Percentiles rank a stretch among this genome's conserved stretches.
Evolutionary conservation across 1,140 invertebrate species (phyloP).

Genomic region (Zaprionus camerounensis): DNA sequence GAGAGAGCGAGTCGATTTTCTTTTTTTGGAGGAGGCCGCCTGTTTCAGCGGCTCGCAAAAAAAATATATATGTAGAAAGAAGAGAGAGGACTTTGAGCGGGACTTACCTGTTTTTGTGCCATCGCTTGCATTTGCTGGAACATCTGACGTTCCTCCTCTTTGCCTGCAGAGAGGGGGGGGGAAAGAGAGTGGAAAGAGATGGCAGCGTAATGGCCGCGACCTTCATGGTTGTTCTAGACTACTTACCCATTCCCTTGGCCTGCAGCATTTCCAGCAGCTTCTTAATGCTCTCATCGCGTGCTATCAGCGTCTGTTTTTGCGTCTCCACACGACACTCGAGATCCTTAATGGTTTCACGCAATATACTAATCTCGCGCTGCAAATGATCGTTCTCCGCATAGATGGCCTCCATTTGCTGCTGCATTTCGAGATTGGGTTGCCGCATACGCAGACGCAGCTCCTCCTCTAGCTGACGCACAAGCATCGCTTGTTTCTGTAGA

Average conservation of each 20-base stretch:
- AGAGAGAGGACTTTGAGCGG: slow-evolving; percentile 17
- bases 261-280: slow-evolving; percentile 99
- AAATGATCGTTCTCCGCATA: slow-evolving; percentile 98
- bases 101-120: slow-evolving; percentile 97
- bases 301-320: slow-evolving; percentile 98
- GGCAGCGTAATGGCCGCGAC: neutral
- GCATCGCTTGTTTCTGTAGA: slow-evolving; percentile 96
- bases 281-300: slow-evolving; percentile 98
- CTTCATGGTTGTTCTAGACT: neutral
- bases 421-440: slow-evolving; percentile 94
- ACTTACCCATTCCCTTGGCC: slow-evolving; percentile 97
- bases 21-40: slow-evolving; percentile 31
- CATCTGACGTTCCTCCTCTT: slow-evolving; percentile 97
- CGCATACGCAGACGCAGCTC: slow-evolving; percentile 93
- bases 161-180: slow-evolving; percentile 87
- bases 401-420: slow-evolving; percentile 95
- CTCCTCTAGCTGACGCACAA: slow-evolving; percentile 97
- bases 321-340: slow-evolving; percentile 98
- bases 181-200: neutral
- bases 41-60: slow-evolving; percentile 23
- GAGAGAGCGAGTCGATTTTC: slow-evolving; percentile 36
- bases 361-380: slow-evolving; percentile 96
- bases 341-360: slow-evolving; percentile 98
- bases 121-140: slow-evolving; percentile 97
- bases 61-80: slow-evolving; percentile 9